Evolutionary conservation across 2,888 invertebrate genomes (phyloP).

Genomic region (Megamerina dolium): DNA sequence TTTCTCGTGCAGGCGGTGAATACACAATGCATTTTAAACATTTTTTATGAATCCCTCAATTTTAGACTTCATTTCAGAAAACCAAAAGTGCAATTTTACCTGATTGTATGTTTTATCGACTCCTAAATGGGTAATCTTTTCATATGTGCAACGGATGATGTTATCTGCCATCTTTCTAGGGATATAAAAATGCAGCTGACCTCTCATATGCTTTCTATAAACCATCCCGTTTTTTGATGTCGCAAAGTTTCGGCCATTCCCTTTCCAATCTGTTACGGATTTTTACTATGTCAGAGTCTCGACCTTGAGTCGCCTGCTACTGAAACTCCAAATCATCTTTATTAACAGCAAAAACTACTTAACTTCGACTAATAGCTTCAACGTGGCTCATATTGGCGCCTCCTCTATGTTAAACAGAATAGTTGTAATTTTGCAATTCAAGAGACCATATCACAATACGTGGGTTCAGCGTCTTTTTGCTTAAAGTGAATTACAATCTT

Average conservation of each 20-base stretch:
- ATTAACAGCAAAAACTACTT: constrained; percentile 7
- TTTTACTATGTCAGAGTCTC: constrained; percentile 11
- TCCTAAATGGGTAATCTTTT: constrained; percentile 15
- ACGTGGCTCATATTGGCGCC: constrained; percentile 14
- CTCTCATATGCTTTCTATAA: constrained; percentile 7
- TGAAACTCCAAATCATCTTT: constrained; percentile 18
- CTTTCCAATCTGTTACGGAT: constrained; percentile 12
- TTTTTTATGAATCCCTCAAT: no score
- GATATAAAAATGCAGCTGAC: constrained; percentile 11
- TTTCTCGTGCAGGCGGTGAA: no score
- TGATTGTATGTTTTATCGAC: constrained; percentile 14
- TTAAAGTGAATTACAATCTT: constrained; percentile 26
- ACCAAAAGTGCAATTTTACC: constrained; percentile 15
- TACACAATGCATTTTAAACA: no score
- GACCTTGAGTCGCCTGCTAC: constrained; percentile 12
- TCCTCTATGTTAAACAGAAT: constrained; percentile 11
- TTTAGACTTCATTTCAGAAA: no score
- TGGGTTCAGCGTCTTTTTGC: constrained; percentile 5
- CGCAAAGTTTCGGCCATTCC: constrained; percentile 3
- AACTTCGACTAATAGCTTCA: constrained; percentile 14
- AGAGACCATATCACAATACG: constrained; percentile 8
- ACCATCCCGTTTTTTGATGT: constrained; percentile 13
- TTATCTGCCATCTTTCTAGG: constrained; percentile 16
- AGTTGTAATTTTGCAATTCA: constrained; percentile 9
- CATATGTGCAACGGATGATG: constrained; percentile 12